Evolutionary conservation across 2,113 vertebrate genomes (phyloP).

Genomic region (Neolamprologus devosi): DNA sequence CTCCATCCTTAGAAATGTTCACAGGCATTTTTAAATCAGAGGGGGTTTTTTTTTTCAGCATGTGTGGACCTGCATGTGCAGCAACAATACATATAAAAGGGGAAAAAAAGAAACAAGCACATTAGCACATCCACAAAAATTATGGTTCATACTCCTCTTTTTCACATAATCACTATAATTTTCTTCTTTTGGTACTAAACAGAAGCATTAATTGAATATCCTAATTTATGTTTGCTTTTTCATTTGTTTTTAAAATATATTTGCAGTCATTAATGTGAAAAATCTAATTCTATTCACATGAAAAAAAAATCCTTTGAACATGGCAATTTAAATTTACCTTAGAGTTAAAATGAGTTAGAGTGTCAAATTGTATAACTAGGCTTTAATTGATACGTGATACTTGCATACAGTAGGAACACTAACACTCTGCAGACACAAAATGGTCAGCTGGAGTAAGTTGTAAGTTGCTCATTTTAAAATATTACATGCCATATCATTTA

Average conservation of each 20-base stretch:
- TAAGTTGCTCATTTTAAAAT: not conserved
- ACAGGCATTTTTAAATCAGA: slow-evolving; percentile 31
- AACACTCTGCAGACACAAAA: not conserved
- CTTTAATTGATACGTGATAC: not conserved
- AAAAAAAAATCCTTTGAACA: not conserved
- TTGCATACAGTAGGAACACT: not conserved
- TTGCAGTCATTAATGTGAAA: not conserved
- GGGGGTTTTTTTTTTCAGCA: not conserved
- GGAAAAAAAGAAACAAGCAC: not conserved
- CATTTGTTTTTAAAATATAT: not conserved
- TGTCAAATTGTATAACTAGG: not conserved
- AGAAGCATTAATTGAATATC: not conserved
- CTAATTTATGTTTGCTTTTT: not conserved
- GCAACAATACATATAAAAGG: not conserved
- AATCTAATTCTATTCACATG: not conserved
- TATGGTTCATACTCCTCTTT: not conserved
- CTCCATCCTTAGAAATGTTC: slow-evolving; percentile 58
- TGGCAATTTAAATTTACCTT: not conserved
- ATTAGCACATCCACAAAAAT: not conserved
- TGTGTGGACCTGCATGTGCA: slow-evolving; percentile 4
- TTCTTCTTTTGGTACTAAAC: not conserved
- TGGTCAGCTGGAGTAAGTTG: not conserved
- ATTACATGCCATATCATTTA: not conserved
- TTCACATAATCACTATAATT: not conserved
- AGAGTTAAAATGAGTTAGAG: not conserved